These are phyloP conservation scores for Tetrao urogallus DNA, from an alignment of 2,113 vertebrate species.

Conservation along the genomic window DNA sequence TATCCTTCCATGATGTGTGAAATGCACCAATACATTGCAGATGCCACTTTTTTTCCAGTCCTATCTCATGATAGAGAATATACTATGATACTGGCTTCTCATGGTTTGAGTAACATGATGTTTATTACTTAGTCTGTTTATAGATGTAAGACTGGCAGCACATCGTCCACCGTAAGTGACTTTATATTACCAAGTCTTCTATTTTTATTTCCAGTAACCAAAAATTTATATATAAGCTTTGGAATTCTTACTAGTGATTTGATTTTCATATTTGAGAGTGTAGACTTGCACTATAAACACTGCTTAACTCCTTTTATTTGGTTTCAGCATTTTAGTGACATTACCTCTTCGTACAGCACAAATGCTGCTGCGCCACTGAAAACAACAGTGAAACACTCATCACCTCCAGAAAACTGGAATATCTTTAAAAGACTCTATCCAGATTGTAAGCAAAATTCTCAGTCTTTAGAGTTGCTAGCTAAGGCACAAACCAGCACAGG, in stretches of 20 bases:
- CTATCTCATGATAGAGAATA: neutral
- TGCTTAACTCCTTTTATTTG: neutral
- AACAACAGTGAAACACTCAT: conserved; percentile 4
- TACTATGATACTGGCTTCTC: neutral
- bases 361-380: conserved; percentile 26
- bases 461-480: neutral
- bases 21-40: neutral
- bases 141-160: neutral
- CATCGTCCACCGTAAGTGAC: neutral
- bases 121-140: neutral
- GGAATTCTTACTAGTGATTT: neutral
- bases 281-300: neutral
- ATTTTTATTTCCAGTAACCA: neutral
- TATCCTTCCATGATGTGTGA: neutral
- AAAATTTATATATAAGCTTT: neutral
- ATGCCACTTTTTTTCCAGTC: neutral
- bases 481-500: conserved; percentile 12
- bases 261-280: neutral
- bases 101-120: neutral
- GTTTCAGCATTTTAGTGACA: conserved; percentile 89
- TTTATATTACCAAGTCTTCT: neutral
- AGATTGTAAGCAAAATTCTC: conserved; percentile 26
- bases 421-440: neutral
- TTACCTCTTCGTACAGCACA: conserved; percentile 77
- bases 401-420: conserved; percentile 1